Percentiles rank a stretch among this genome's conserved stretches.
Evolutionary conservation across 1,140 invertebrate species (phyloP).

Genomic region (Melipona quadrifasciata): DNA sequence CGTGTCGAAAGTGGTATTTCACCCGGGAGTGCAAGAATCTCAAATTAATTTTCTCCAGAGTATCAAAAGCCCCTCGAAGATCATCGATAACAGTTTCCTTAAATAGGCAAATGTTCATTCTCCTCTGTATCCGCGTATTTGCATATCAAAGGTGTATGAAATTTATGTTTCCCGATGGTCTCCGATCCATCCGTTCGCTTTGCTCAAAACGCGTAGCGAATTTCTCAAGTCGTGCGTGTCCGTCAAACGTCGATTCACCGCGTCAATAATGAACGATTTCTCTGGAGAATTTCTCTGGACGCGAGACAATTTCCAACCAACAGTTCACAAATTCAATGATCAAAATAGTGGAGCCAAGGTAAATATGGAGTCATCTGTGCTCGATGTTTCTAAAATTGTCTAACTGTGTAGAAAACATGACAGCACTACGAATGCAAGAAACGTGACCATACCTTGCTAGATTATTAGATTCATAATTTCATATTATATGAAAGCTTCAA

Average conservation of each 20-base stretch:
- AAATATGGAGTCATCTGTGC: too few relatives aligned
- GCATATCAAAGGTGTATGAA: constrained; percentile 5
- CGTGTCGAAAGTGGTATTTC: neutral
- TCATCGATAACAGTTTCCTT: constrained; percentile 12
- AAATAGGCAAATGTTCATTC: constrained; percentile 1
- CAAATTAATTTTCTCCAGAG: neutral
- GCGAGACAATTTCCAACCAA: too few relatives aligned
- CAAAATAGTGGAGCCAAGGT: too few relatives aligned
- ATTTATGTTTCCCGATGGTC: neutral
- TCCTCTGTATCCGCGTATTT: constrained; percentile 2
- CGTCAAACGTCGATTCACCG: neutral
- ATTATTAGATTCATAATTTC: too few relatives aligned
- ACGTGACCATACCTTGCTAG: too few relatives aligned
- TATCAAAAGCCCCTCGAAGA: neutral
- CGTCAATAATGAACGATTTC: too few relatives aligned
- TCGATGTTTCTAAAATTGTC: too few relatives aligned
- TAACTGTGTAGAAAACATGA: too few relatives aligned
- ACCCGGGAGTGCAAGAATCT: neutral
- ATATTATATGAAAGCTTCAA: too few relatives aligned
- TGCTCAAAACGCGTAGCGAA: neutral
- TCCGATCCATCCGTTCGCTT: neutral
- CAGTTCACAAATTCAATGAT: too few relatives aligned
- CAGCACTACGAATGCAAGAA: too few relatives aligned
- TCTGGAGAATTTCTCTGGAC: too few relatives aligned
- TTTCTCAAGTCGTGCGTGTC: neutral